Conservation (phyloP, 2,888 invertebrate species). For the Folsomia manolachei region DNA sequence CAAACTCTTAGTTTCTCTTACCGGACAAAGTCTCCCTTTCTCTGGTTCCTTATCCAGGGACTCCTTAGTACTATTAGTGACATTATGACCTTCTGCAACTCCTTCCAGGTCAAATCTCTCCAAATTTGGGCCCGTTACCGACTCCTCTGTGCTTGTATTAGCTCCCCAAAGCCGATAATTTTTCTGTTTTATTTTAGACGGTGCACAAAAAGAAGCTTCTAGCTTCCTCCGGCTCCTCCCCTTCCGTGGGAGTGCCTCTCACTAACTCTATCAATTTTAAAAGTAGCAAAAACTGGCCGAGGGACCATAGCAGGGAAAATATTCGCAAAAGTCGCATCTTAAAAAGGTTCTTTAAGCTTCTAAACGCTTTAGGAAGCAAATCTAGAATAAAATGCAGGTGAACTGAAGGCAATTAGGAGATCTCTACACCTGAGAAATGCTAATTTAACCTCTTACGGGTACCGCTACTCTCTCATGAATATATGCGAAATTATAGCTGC, state of each 20-base stretch:
- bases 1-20: too few relatives aligned
- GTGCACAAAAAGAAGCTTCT: not conserved
- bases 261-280: constrained; percentile 46
- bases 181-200: not conserved
- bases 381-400: too few relatives aligned
- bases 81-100: not conserved
- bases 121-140: not conserved
- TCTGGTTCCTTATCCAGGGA: not conserved
- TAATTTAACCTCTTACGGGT: not conserved
- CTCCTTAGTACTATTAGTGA: not conserved
- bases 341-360: too few relatives aligned
- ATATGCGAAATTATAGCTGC: not conserved
- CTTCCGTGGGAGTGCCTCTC: constrained; percentile 35
- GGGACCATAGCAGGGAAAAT: constrained; percentile 37
- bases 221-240: too few relatives aligned
- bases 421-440: not conserved
- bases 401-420: not conserved
- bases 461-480: not conserved
- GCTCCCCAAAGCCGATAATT: not conserved
- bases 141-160: not conserved
- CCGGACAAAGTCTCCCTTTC: constrained; percentile 37
- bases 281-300: constrained; percentile 44
- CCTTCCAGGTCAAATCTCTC: not conserved
- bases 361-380: too few relatives aligned
- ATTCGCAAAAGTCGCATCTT: constrained; percentile 44